These are phyloP conservation scores for Chelidonichthys spinosus DNA, from an alignment of 2,797 vertebrate species.

Conservation along the genomic window DNA sequence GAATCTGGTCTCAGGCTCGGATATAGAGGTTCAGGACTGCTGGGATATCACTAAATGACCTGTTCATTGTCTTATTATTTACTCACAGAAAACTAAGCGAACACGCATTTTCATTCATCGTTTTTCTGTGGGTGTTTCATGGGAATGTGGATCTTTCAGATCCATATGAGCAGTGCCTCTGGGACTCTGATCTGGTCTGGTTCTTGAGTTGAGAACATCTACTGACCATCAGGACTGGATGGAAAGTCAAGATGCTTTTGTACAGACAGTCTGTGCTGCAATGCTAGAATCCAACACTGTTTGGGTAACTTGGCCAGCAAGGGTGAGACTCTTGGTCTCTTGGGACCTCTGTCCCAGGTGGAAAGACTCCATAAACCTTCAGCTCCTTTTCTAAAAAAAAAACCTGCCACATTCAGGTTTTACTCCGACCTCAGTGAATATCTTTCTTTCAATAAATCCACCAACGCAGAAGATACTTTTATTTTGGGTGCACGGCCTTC, in stretches of 20 bases:
- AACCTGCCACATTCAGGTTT: slow-evolving; percentile 11
- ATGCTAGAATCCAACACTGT: not conserved
- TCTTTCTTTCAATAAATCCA: slow-evolving; percentile 1
- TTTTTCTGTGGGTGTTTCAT: too few relatives aligned
- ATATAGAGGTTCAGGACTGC: not conserved
- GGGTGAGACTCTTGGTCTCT: not conserved
- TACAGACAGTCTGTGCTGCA: not conserved
- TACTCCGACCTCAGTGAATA: not conserved
- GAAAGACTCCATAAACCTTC: not conserved
- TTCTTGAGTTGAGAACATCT: not conserved
- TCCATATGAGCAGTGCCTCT: not conserved
- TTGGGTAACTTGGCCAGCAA: not conserved
- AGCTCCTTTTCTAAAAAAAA: not conserved
- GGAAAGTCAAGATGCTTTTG: not conserved
- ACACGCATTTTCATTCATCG: too few relatives aligned
- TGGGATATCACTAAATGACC: too few relatives aligned
- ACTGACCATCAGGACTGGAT: not conserved
- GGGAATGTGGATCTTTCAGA: not conserved
- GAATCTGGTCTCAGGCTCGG: too few relatives aligned
- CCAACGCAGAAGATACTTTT: not conserved
- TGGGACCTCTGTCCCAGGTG: slow-evolving; percentile 1
- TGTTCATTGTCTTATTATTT: too few relatives aligned
- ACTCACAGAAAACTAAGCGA: too few relatives aligned
- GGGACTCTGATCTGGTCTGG: not conserved
- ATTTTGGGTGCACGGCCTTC: not conserved